A percentile compares a stretch with the other conserved stretches of the same genome.
These are phyloP conservation scores for Aethina tumida DNA, from an alignment of 1,140 invertebrate genomes.

Conservation along the genomic window DNA sequence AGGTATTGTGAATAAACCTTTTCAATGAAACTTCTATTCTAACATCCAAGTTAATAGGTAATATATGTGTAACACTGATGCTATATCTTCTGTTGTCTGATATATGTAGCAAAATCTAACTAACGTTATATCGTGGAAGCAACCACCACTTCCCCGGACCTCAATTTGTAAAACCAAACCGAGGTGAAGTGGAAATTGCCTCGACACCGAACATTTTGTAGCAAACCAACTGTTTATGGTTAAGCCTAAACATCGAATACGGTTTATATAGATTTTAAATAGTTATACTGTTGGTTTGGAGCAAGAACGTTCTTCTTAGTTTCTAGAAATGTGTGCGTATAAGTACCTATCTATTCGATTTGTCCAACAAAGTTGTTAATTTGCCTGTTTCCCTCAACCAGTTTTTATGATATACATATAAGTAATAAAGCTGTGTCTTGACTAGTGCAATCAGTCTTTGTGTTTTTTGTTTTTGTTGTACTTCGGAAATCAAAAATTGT, in stretches of 20 bases:
- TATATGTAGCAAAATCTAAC: no score
- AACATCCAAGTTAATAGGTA: no score
- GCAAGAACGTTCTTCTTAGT: background rate
- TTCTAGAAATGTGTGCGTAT: constrained; percentile 3
- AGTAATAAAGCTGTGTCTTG: constrained; percentile 3
- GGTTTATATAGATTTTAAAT: constrained; percentile 2
- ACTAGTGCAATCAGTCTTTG: constrained; percentile 6
- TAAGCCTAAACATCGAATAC: background rate
- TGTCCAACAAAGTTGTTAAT: constrained; percentile 9
- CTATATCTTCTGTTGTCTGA: no score
- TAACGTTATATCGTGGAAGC: no score
- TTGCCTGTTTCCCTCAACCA: constrained; percentile 1
- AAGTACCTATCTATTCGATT: constrained; percentile 4
- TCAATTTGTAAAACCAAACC: background rate
- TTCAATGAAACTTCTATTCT: no score
- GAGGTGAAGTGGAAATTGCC: constrained; percentile 1
- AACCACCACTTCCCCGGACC: background rate
- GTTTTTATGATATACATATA: constrained; percentile 3
- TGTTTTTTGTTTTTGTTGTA: constrained; percentile 3
- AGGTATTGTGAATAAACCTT: background rate
- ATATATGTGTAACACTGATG: no score
- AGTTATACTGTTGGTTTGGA: constrained; percentile 1
- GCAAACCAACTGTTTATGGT: background rate
- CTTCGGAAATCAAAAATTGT: no score
- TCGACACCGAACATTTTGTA: background rate